phyloP scores from a whole-genome alignment of 2,888 invertebrate genomes.

The Xestia c-nigrum region DNA sequence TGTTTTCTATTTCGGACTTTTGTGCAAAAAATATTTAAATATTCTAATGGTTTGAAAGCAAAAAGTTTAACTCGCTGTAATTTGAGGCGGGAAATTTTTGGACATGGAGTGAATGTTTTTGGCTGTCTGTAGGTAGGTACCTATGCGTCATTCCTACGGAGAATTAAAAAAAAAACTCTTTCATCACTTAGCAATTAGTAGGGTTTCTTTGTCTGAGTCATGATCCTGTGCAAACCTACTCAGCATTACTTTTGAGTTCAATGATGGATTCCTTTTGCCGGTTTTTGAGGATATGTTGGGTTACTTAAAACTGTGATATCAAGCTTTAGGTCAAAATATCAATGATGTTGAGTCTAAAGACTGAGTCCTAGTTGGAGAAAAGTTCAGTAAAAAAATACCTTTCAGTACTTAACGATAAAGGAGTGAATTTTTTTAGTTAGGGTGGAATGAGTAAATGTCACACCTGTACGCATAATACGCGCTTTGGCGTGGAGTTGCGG shows the following conservation, averaged over 20 bases:
- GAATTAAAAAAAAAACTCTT: background rate
- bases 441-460: no score
- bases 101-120: conserved; percentile 48
- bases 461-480: no score
- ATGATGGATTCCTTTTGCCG: no score
- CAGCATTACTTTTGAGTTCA: background rate
- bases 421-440: no score
- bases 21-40: conserved; percentile 62
- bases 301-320: no score
- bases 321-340: no score
- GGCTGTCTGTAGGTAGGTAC: conserved; percentile 31
- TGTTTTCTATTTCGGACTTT: conserved; percentile 62
- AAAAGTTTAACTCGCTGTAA: conserved; percentile 58
- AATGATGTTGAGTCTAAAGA: no score
- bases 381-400: no score
- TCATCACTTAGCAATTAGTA: background rate
- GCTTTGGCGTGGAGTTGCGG: no score
- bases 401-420: no score
- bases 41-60: conserved; percentile 62
- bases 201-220: conserved; percentile 1
- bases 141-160: conserved; percentile 30
- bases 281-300: no score
- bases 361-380: no score
- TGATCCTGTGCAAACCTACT: background rate
- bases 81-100: conserved; percentile 51